Conservation (phyloP, 2,797 vertebrate species). For the Poeciliopsis turneri region DNA sequence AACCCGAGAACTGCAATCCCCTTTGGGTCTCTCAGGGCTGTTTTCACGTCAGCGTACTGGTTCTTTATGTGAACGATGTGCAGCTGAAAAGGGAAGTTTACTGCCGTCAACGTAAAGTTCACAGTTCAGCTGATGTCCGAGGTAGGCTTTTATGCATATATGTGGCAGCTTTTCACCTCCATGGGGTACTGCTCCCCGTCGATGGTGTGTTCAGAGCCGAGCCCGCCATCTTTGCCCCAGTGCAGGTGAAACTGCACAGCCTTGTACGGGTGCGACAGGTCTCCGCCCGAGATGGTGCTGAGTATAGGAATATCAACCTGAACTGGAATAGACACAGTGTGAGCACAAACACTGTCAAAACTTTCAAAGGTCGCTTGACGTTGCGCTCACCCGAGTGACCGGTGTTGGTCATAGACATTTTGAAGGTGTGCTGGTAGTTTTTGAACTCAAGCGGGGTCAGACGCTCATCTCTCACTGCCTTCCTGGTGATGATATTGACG, state of each 20-base stretch:
- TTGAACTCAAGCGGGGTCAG: constrained; percentile 80
- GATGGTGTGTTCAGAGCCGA: constrained; percentile 92
- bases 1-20: constrained; percentile 90
- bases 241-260: constrained; percentile 90
- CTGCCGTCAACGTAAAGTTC: not conserved
- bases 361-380: constrained; percentile 8
- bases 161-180: constrained; percentile 82
- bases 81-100: constrained; percentile 75
- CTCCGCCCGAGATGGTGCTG: constrained; percentile 76
- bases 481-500: constrained; percentile 85
- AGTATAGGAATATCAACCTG: constrained; percentile 64
- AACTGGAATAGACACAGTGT: constrained; percentile 73
- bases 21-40: constrained; percentile 64
- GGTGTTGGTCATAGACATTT: constrained; percentile 77
- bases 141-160: not conserved
- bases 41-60: constrained; percentile 23
- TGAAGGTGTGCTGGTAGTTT: constrained; percentile 79
- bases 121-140: not conserved
- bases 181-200: constrained; percentile 88
- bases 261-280: constrained; percentile 78
- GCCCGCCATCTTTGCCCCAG: constrained; percentile 81
- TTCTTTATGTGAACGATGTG: constrained; percentile 90
- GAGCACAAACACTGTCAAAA: not conserved
- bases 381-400: constrained; percentile 85
- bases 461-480: constrained; percentile 52